A percentile compares a stretch with the other conserved stretches of the same genome.
These are phyloP conservation scores for Daktulosphaira vitifoliae DNA, from an alignment of 1,140 invertebrate genomes.

Conservation along the genomic window DNA sequence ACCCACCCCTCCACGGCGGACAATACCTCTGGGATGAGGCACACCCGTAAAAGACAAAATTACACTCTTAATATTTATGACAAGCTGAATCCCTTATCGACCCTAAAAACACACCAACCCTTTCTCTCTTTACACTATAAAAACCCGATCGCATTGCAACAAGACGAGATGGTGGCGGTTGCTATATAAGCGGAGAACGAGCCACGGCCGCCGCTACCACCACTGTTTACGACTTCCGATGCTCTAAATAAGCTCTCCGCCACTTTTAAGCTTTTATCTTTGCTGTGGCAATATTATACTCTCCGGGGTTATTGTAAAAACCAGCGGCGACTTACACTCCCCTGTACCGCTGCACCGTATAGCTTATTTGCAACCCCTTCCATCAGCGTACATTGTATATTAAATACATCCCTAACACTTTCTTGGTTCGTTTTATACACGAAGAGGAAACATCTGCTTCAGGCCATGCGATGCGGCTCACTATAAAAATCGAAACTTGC, in stretches of 20 bases:
- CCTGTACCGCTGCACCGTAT: neutral
- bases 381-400: too few relatives aligned
- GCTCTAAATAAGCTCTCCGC: slow-evolving; percentile 23
- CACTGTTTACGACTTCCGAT: slow-evolving; percentile 32
- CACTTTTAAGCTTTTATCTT: slow-evolving; percentile 32
- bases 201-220: slow-evolving; percentile 5
- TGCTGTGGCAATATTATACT: neutral
- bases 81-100: slow-evolving; percentile 32
- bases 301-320: slow-evolving; percentile 17
- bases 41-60: slow-evolving; percentile 33
- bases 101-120: slow-evolving; percentile 32
- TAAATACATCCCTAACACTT: too few relatives aligned
- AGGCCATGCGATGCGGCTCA: too few relatives aligned
- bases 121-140: slow-evolving; percentile 33
- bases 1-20: neutral
- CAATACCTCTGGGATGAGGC: slow-evolving; percentile 32
- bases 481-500: too few relatives aligned
- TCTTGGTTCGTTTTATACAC: too few relatives aligned
- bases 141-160: slow-evolving; percentile 29
- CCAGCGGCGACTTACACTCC: slow-evolving; percentile 2
- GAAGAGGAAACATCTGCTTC: too few relatives aligned
- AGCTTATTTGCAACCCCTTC: too few relatives aligned
- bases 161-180: neutral
- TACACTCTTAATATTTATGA: slow-evolving; percentile 34
- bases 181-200: neutral